Percentiles rank a stretch among this genome's conserved stretches.
phyloP scores from a whole-genome alignment of 2,797 vertebrate species.

The Harpagifer antarcticus region DNA sequence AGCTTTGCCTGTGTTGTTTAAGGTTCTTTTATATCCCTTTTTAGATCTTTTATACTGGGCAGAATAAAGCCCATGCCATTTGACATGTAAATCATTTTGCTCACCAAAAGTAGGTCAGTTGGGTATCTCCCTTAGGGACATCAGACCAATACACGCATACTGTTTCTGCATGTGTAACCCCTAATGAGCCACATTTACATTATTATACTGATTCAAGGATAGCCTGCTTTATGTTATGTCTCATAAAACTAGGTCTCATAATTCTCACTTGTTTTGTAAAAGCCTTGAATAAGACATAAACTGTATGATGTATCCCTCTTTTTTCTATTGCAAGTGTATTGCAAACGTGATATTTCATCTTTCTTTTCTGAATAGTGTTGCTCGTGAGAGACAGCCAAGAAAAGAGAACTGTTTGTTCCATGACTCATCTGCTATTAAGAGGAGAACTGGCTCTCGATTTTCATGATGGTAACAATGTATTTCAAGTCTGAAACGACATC shows the following conservation, averaged over 20 bases:
- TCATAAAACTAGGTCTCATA: slow-evolving; percentile 8
- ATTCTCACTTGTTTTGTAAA: slow-evolving; percentile 11
- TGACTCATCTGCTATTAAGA: slow-evolving; percentile 66
- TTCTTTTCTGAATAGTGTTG: slow-evolving; percentile 37
- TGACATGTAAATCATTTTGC: slow-evolving; percentile 78
- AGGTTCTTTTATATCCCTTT: slow-evolving; percentile 52
- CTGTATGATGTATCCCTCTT: neutral
- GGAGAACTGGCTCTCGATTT: slow-evolving; percentile 33
- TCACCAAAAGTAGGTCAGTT: slow-evolving; percentile 85
- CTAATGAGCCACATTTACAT: slow-evolving; percentile 63
- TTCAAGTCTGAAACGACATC: slow-evolving; percentile 32
- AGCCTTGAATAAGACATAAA: neutral
- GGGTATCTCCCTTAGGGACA: slow-evolving; percentile 80
- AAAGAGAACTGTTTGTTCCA: slow-evolving; percentile 62
- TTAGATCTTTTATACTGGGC: slow-evolving; percentile 34
- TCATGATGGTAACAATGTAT: slow-evolving; percentile 35
- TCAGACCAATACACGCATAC: slow-evolving; percentile 63
- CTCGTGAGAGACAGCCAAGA: slow-evolving; percentile 47
- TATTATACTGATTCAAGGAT: slow-evolving; percentile 24
- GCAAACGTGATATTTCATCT: slow-evolving; percentile 23
- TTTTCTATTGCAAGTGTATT: slow-evolving; percentile 15
- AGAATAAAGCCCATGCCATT: slow-evolving; percentile 65
- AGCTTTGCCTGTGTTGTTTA: slow-evolving; percentile 24
- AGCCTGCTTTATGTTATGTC: slow-evolving; percentile 2
- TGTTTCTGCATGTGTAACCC: slow-evolving; percentile 71